phyloP scores from a whole-genome alignment of 2,113 vertebrate species.

The Dunckerocampus dactyliophorus region DNA sequence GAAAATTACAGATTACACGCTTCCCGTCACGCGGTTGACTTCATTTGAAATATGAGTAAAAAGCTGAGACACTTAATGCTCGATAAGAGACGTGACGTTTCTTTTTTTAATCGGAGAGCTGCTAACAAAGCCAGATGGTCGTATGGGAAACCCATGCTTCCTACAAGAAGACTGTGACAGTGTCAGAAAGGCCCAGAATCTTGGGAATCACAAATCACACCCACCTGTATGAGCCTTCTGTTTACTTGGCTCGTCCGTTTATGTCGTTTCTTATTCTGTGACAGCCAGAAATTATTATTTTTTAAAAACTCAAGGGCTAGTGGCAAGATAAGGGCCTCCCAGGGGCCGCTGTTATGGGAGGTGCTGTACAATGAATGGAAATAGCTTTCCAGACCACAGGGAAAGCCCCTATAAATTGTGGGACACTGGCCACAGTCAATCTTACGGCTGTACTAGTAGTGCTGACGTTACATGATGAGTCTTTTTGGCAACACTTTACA shows the following conservation, averaged over 20 bases:
- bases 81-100: constrained; percentile 47
- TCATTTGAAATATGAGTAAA: constrained; percentile 21
- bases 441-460: constrained; percentile 44
- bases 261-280: constrained; percentile 30
- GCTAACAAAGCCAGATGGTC: constrained; percentile 23
- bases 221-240: constrained; percentile 32
- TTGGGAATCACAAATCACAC: constrained; percentile 59
- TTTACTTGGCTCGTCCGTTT: constrained; percentile 44
- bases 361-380: constrained; percentile 36
- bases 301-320: constrained; percentile 28
- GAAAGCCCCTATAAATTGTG: constrained; percentile 62
- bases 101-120: constrained; percentile 50
- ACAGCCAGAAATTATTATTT: constrained; percentile 26
- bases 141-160: constrained; percentile 61
- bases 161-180: constrained; percentile 31
- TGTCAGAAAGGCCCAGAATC: constrained; percentile 44
- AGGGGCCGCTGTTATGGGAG: constrained; percentile 40
- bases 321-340: constrained; percentile 41
- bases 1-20: constrained; percentile 17
- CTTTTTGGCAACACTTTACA: constrained; percentile 37
- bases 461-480: constrained; percentile 23
- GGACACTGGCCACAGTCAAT: constrained; percentile 42
- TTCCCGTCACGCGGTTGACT: constrained; percentile 23
- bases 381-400: constrained; percentile 48
- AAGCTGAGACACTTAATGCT: constrained; percentile 12